Conservation (phyloP, 35 echinoderm and acorn worm genomes). For the Holothuria glaberrima region DNA sequence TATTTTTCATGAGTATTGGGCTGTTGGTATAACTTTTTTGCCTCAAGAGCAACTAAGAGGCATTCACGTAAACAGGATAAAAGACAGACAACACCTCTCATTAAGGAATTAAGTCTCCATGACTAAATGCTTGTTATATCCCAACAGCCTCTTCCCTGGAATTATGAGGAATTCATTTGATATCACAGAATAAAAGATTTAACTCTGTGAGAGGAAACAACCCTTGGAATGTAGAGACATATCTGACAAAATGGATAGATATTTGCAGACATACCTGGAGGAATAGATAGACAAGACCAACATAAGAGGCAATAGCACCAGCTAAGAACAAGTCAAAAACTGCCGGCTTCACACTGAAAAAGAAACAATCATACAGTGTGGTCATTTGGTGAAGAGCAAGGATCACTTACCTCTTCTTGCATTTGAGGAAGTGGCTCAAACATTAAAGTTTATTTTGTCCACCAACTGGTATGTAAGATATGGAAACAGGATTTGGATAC, state of each 20-base stretch:
- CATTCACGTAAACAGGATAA: neutral
- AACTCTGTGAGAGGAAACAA: neutral
- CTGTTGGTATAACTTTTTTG: neutral
- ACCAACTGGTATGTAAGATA: too few relatives aligned
- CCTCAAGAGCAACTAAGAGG: neutral
- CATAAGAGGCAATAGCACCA: conserved; percentile 84
- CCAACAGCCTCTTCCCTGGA: too few relatives aligned
- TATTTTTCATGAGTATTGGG: neutral
- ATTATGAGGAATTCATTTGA: neutral
- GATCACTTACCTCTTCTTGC: too few relatives aligned
- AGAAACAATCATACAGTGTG: neutral
- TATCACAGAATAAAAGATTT: neutral
- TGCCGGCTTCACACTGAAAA: conserved; percentile 96
- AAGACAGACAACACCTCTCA: neutral
- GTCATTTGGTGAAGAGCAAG: too few relatives aligned
- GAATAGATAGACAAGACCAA: conserved; percentile 86
- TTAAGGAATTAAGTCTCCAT: too few relatives aligned
- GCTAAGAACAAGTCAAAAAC: conserved; percentile 99
- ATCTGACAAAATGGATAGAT: conserved; percentile 86
- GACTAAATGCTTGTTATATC: too few relatives aligned
- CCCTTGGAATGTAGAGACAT: neutral
- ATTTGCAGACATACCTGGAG: conserved; percentile 81
- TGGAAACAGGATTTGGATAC: too few relatives aligned
- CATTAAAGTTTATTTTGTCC: too few relatives aligned
- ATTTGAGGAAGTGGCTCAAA: too few relatives aligned